These are phyloP conservation scores for Psephotus haematonotus DNA, from an alignment of 2,113 vertebrate species.

Conservation along the genomic window DNA sequence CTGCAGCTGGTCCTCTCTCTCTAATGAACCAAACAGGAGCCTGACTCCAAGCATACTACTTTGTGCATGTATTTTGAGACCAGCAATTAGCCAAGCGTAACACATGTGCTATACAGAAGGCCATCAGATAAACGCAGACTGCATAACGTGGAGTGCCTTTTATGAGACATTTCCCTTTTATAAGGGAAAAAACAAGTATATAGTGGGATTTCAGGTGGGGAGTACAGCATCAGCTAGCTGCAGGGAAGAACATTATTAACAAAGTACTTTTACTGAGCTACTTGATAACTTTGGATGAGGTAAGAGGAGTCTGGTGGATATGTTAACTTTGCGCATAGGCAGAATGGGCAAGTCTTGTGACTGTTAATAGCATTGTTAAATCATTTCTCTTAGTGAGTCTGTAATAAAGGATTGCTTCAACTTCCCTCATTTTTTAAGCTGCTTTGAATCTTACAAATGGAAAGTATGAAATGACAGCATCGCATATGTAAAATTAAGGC, in stretches of 20 bases:
- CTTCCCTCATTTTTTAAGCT: conserved; percentile 54
- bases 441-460: conserved; percentile 43
- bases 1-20: background rate
- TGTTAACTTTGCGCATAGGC: background rate
- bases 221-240: background rate
- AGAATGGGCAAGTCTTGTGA: conserved; percentile 15
- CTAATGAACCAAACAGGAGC: background rate
- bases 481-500: conserved; percentile 49
- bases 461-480: conserved; percentile 39
- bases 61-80: background rate
- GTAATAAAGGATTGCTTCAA: conserved; percentile 47
- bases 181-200: background rate
- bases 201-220: background rate
- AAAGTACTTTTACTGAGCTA: background rate
- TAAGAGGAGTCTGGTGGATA: conserved; percentile 7
- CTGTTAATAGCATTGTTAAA: conserved; percentile 63
- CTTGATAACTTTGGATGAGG: conserved; percentile 29
- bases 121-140: background rate
- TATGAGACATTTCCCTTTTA: background rate
- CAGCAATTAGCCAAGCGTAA: background rate
- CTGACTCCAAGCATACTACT: background rate
- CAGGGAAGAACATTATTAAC: conserved; percentile 12
- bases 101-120: background rate
- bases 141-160: background rate
- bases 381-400: conserved; percentile 27